Evolutionary conservation across 53 echinoderm and acorn worm genomes (phyloP).

Genomic region (Luidia sarsii): DNA sequence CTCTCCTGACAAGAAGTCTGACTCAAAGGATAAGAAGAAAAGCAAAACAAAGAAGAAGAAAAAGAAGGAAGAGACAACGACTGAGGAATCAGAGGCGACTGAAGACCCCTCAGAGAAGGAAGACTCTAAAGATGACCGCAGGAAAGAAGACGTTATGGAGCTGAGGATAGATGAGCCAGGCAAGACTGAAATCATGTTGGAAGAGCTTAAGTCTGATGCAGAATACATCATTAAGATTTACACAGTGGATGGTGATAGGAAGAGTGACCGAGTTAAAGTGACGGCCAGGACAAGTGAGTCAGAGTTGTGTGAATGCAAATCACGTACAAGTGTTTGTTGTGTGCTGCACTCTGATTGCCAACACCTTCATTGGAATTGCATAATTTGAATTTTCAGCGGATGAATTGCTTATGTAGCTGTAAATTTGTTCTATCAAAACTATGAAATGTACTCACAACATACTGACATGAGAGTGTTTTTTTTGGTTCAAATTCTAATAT

Average conservation of each 20-base stretch:
- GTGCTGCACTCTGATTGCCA: no score
- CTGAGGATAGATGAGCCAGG: conserved; percentile 59
- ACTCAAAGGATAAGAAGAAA: conserved; percentile 19
- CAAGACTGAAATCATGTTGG: conserved; percentile 47
- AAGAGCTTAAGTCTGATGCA: conserved; percentile 56
- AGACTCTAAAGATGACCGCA: not conserved
- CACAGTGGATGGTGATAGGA: conserved; percentile 61
- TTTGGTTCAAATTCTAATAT: no score
- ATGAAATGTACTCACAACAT: no score
- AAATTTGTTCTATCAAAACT: no score
- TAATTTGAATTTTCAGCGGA: no score
- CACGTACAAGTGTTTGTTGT: not conserved
- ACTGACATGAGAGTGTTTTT: no score
- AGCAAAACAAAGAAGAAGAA: not conserved
- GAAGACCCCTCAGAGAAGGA: not conserved
- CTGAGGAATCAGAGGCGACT: not conserved
- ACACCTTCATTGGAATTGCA: no score
- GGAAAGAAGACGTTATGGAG: conserved; percentile 52
- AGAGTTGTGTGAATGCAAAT: not conserved
- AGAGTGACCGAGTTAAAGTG: conserved; percentile 70
- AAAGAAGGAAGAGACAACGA: not conserved
- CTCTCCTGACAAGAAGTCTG: not conserved
- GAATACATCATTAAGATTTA: conserved; percentile 78
- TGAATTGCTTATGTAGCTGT: no score
- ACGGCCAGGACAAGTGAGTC: conserved; percentile 67